A percentile compares a stretch with the other conserved stretches of the same genome.
These are phyloP conservation scores for Limnephilus auricula DNA, from an alignment of 2,888 invertebrate genomes.

Conservation along the genomic window DNA sequence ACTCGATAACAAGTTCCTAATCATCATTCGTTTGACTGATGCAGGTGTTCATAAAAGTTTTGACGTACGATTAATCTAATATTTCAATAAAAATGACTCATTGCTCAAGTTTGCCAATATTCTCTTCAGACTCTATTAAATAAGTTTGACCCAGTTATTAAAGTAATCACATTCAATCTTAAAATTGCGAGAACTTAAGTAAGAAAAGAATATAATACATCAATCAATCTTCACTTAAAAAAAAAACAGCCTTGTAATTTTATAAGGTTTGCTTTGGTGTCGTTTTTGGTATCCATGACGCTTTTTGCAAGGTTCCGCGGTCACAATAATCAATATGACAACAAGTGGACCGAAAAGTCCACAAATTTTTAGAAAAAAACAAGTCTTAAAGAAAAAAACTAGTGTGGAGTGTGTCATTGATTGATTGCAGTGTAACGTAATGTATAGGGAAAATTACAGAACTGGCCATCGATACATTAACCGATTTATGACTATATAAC, in stretches of 20 bases:
- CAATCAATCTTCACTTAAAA: neutral
- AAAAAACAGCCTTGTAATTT: neutral
- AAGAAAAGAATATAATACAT: neutral
- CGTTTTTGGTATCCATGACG: neutral
- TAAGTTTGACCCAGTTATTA: neutral
- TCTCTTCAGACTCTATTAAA: neutral
- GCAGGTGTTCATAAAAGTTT: neutral
- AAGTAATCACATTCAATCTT: neutral
- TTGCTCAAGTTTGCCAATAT: neutral
- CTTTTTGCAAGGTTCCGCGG: neutral
- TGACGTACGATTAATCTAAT: neutral
- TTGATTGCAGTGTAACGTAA: neutral
- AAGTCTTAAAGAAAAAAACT: neutral
- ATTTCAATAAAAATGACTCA: neutral
- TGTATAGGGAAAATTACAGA: neutral
- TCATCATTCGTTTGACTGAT: neutral
- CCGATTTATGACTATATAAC: neutral
- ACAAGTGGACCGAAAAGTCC: neutral
- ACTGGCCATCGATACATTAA: neutral
- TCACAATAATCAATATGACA: neutral
- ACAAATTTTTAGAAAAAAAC: neutral
- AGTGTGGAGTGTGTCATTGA: neutral
- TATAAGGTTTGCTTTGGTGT: neutral
- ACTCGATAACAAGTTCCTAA: neutral
- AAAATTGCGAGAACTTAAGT: neutral